phyloP scores from a whole-genome alignment of 2,888 invertebrate species.

The Lasioglossum zephyrum region DNA sequence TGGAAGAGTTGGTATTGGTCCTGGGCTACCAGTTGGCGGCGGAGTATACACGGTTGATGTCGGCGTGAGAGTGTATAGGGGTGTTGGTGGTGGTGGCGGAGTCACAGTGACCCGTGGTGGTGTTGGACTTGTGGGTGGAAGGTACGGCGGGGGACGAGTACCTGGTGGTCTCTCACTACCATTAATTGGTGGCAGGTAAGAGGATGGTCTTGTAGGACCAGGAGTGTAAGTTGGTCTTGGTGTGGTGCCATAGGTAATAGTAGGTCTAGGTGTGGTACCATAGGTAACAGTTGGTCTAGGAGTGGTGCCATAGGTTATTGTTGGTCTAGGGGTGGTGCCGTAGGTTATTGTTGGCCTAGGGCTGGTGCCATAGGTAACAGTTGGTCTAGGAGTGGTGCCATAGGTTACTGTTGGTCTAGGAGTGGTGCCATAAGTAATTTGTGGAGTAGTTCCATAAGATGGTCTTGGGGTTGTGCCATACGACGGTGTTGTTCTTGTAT shows the following conservation, averaged over 20 bases:
- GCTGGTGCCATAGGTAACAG: neutral
- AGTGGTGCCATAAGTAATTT: neutral
- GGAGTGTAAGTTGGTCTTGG: neutral
- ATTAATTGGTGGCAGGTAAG: slow-evolving; percentile 35
- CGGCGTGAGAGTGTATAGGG: slow-evolving; percentile 75
- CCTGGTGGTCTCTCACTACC: neutral
- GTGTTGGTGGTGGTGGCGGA: slow-evolving; percentile 83
- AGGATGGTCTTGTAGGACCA: slow-evolving; percentile 22
- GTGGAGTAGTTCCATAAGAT: neutral
- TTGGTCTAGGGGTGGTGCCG: slow-evolving; percentile 36
- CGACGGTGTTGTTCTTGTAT: neutral
- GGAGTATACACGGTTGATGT: slow-evolving; percentile 66
- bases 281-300: neutral
- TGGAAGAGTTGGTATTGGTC: slow-evolving; percentile 78
- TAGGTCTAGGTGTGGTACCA: slow-evolving; percentile 12
- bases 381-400: slow-evolving; percentile 19
- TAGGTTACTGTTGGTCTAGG: neutral
- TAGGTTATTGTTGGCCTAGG: neutral
- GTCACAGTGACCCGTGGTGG: slow-evolving; percentile 76
- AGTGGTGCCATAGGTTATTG: slow-evolving; percentile 39
- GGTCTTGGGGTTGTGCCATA: slow-evolving; percentile 21
- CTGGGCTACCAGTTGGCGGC: slow-evolving; percentile 77
- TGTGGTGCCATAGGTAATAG: slow-evolving; percentile 42
- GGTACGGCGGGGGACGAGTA: slow-evolving; percentile 78
- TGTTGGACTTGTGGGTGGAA: slow-evolving; percentile 78